Conservation (phyloP, 2,797 vertebrate species). For the Natrix natrix region DNA sequence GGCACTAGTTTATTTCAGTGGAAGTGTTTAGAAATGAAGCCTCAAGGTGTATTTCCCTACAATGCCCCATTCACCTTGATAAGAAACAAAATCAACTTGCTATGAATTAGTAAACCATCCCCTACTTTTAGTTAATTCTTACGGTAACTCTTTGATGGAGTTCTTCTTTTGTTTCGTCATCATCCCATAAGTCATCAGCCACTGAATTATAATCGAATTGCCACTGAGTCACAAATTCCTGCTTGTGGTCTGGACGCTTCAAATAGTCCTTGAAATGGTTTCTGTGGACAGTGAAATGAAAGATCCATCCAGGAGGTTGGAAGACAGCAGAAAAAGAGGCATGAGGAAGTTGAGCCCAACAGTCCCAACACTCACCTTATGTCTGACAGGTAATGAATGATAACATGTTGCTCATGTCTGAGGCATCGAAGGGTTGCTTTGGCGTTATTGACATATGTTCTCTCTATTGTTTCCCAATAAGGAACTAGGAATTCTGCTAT, state of each 20-base stretch:
- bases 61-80: neutral
- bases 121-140: slow-evolving; percentile 44
- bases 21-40: neutral
- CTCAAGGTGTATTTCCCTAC: neutral
- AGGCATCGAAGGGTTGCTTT: slow-evolving; percentile 82
- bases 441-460: slow-evolving; percentile 74
- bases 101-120: neutral
- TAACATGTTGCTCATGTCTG: slow-evolving; percentile 68
- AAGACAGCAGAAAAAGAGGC: neutral
- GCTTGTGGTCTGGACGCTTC: slow-evolving; percentile 82
- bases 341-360: neutral
- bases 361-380: slow-evolving; percentile 74
- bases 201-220: slow-evolving; percentile 86
- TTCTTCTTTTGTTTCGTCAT: slow-evolving; percentile 88
- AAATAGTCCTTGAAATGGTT: slow-evolving; percentile 77
- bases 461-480: slow-evolving; percentile 83
- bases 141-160: slow-evolving; percentile 87
- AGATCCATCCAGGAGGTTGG: neutral
- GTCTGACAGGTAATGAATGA: slow-evolving; percentile 77
- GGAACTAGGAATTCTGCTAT: slow-evolving; percentile 75
- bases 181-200: slow-evolving; percentile 80
- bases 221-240: slow-evolving; percentile 87
- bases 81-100: neutral
- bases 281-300: slow-evolving; percentile 53
- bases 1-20: neutral